Conservation (phyloP, 2,888 invertebrate species). For the Syritta pipiens region DNA sequence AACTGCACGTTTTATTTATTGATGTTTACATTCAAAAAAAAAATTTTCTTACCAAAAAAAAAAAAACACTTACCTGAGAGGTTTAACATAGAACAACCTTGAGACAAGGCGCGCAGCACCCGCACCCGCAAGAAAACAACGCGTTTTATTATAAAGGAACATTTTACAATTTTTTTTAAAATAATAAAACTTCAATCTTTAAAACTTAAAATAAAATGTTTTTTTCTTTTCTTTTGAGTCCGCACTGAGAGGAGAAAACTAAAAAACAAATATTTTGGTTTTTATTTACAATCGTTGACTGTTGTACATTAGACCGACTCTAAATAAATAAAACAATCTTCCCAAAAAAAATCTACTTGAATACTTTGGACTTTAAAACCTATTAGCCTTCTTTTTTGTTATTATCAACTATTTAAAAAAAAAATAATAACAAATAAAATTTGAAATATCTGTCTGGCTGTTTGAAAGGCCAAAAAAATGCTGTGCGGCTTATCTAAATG, state of each 20-base stretch:
- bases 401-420: not conserved
- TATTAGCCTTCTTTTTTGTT: constrained; percentile 6
- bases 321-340: not conserved
- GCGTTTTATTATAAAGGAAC: constrained; percentile 32
- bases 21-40: not conserved
- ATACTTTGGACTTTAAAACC: constrained; percentile 24
- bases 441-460: not conserved
- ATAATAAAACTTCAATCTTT: not conserved
- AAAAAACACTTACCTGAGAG: constrained; percentile 36
- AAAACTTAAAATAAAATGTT: not conserved
- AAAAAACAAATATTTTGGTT: no score
- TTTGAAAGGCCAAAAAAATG: not conserved
- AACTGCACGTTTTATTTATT: no score
- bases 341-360: not conserved
- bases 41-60: not conserved
- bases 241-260: not conserved
- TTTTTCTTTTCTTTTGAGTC: not conserved
- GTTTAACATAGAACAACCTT: constrained; percentile 5
- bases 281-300: not conserved
- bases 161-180: constrained; percentile 2
- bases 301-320: constrained; percentile 22
- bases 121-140: not conserved
- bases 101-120: constrained; percentile 22
- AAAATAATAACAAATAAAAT: not conserved
- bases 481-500: not conserved